A percentile compares a stretch with the other conserved stretches of the same genome.
phyloP scores from a whole-genome alignment of 2,888 invertebrate species.

The Synergus laeviventris region DNA sequence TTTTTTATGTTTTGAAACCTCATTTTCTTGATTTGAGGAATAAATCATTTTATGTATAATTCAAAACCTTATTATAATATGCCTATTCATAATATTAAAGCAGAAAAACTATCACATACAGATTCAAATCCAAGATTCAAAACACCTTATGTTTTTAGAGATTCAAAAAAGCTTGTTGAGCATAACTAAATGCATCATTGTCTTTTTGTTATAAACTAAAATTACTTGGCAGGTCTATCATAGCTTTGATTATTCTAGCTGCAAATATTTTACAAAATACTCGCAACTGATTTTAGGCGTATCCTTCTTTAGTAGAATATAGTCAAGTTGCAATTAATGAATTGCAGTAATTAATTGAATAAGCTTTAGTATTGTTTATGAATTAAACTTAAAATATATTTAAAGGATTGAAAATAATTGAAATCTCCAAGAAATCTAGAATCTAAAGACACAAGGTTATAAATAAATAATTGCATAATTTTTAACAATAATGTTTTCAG shows the following conservation, averaged over 20 bases:
- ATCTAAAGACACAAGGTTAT: too few species aligned
- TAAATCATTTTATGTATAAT: not conserved
- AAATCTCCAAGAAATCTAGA: too few species aligned
- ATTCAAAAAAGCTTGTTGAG: conserved; percentile 10
- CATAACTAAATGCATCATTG: conserved; percentile 28
- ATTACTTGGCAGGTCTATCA: conserved; percentile 28
- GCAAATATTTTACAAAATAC: conserved; percentile 11
- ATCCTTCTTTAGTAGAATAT: not conserved
- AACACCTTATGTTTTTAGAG: not conserved
- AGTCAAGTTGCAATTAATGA: not conserved
- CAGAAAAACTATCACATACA: conserved; percentile 9
- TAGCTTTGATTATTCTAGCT: not conserved
- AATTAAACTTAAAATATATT: not conserved
- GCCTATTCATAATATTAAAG: conserved; percentile 2
- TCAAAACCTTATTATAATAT: not conserved
- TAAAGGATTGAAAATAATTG: too few species aligned
- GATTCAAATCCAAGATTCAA: not conserved
- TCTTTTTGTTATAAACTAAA: conserved; percentile 4
- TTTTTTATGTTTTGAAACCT: not conserved
- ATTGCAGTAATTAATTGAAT: not conserved
- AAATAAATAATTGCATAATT: too few species aligned
- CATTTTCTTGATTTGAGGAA: not conserved
- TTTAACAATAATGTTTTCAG: not conserved
- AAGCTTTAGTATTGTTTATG: not conserved
- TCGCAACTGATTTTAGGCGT: not conserved